Evolutionary conservation across 2,888 invertebrate genomes (phyloP).

Genomic region (Keiferia lycopersicella): DNA sequence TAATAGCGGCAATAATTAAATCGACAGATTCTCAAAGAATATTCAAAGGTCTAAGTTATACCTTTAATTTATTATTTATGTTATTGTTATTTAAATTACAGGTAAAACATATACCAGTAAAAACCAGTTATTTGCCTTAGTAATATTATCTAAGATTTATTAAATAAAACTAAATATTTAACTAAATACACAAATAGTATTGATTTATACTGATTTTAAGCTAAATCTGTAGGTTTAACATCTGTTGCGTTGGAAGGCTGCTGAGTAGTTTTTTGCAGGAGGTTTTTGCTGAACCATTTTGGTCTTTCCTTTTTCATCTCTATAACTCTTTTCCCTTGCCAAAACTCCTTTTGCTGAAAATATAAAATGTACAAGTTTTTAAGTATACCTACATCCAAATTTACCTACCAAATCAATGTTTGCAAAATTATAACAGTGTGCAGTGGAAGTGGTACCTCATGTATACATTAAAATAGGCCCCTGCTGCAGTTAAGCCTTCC

Average conservation of each 20-base stretch:
- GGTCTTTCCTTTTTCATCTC: slow-evolving; percentile 93
- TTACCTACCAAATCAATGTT: too few relatives aligned
- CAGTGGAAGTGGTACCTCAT: too few relatives aligned
- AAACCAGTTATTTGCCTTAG: slow-evolving; percentile 12
- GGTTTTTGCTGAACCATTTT: slow-evolving; percentile 92
- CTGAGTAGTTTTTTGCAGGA: slow-evolving; percentile 89
- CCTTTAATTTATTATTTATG: too few relatives aligned
- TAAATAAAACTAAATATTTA: not conserved
- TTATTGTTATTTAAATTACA: not conserved
- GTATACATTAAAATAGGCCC: too few relatives aligned
- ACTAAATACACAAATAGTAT: not conserved
- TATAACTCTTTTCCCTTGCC: slow-evolving; percentile 88
- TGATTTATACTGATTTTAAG: slow-evolving; percentile 56
- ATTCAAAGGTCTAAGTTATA: too few relatives aligned
- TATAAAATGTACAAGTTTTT: slow-evolving; percentile 18
- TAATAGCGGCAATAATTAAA: too few relatives aligned
- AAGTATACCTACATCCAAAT: too few relatives aligned
- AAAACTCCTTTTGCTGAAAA: slow-evolving; percentile 80
- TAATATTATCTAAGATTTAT: not conserved
- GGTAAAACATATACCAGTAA: not conserved
- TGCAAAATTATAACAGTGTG: too few relatives aligned
- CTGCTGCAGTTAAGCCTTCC: too few relatives aligned
- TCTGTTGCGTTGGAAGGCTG: slow-evolving; percentile 86
- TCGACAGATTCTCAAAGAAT: too few relatives aligned
- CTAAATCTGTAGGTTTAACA: slow-evolving; percentile 87